Conservation (phyloP, 2,113 vertebrate species). For the Eulacestoma nigropectus region DNA sequence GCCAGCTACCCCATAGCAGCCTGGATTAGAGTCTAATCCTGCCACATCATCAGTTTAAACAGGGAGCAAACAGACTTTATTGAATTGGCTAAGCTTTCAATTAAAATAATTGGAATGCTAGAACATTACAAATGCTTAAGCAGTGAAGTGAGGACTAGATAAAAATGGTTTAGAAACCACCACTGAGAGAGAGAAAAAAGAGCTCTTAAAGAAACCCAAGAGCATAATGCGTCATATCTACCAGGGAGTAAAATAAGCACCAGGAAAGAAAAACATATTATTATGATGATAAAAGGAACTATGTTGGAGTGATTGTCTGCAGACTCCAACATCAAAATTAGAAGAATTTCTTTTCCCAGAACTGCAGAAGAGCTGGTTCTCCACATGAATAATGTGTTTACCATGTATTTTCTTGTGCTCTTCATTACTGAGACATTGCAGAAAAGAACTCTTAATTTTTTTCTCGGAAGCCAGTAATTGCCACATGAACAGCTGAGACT, state of each 20-base stretch:
- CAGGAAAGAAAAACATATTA: constrained; percentile 11
- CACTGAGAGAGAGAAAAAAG: neutral
- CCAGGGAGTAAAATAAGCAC: neutral
- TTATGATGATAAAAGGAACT: neutral
- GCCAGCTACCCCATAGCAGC: neutral
- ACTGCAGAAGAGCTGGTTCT: neutral
- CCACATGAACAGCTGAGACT: neutral
- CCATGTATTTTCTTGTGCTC: neutral
- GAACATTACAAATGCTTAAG: constrained; percentile 7
- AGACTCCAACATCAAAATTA: constrained; percentile 24
- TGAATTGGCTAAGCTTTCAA: constrained; percentile 3
- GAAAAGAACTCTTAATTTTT: neutral
- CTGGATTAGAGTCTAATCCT: constrained; percentile 35
- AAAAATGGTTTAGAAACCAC: constrained; percentile 19
- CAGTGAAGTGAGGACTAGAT: neutral
- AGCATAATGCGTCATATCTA: neutral
- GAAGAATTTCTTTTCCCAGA: constrained; percentile 22
- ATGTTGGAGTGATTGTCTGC: neutral
- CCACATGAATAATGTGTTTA: constrained; percentile 15
- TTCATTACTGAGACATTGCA: neutral
- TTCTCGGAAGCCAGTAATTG: neutral
- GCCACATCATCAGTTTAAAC: neutral
- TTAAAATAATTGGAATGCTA: constrained; percentile 31
- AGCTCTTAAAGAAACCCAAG: neutral
- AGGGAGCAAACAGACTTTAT: neutral